Percentiles rank a stretch among this genome's conserved stretches.
Conservation (phyloP, 92 coral and sea anemone genomes). For the Actinernus sp. region DNA sequence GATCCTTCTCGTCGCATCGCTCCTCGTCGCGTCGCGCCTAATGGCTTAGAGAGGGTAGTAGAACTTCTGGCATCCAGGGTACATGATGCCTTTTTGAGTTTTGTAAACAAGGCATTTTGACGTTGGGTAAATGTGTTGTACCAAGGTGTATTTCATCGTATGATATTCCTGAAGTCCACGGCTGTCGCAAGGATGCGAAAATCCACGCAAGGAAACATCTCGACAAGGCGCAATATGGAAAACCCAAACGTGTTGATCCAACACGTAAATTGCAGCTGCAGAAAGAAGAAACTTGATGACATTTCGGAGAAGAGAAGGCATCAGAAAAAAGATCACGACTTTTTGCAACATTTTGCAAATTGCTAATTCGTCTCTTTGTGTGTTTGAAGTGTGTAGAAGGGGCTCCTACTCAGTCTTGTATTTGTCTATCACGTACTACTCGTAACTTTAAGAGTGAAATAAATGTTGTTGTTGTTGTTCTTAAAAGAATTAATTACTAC, state of each 20-base stretch:
- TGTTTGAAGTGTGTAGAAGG: too few species aligned
- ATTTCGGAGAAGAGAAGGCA: conserved; percentile 77
- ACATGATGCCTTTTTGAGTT: conserved; percentile 76
- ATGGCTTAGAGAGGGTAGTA: too few species aligned
- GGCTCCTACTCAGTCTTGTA: too few species aligned
- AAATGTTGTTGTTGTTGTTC: too few species aligned
- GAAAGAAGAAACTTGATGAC: conserved; percentile 71
- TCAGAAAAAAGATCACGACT: conserved; percentile 68
- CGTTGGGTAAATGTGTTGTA: conserved; percentile 88
- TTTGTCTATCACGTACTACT: too few species aligned
- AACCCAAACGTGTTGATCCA: conserved; percentile 61
- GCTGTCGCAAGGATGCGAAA: conserved; percentile 93
- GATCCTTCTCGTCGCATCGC: too few species aligned
- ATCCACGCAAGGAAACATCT: conserved; percentile 69
- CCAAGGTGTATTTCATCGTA: conserved; percentile 74
- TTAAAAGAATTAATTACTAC: too few species aligned
- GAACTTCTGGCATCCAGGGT: too few species aligned
- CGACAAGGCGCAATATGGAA: conserved; percentile 40
- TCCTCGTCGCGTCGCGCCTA: too few species aligned
- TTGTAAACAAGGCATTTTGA: conserved; percentile 79
- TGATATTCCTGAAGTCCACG: conserved; percentile 97
- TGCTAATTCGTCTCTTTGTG: too few species aligned
- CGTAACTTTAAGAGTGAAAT: too few species aligned
- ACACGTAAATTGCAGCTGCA: conserved; percentile 80
- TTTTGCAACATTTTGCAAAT: too few species aligned